These are phyloP conservation scores for Dicaeum eximium DNA, from an alignment of 2,113 vertebrate species.

Conservation along the genomic window DNA sequence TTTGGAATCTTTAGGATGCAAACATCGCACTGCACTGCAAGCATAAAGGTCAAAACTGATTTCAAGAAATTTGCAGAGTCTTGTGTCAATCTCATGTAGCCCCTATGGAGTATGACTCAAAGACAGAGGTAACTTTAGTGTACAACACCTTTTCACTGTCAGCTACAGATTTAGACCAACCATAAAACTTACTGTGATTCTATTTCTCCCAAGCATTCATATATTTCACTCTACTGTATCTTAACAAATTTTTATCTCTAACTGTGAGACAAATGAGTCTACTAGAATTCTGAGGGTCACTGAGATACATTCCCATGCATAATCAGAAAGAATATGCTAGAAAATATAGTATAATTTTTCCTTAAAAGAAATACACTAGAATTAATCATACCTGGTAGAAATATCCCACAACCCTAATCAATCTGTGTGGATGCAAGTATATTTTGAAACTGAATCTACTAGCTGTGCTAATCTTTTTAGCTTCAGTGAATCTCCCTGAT, in stretches of 20 bases:
- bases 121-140: neutral
- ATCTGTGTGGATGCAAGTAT: neutral
- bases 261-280: neutral
- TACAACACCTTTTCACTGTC: neutral
- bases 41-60: neutral
- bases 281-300: neutral
- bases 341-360: neutral
- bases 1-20: neutral
- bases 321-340: neutral
- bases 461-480: neutral
- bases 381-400: neutral
- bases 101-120: neutral
- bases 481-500: neutral
- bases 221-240: neutral
- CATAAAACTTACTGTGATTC: neutral
- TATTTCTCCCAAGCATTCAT: neutral
- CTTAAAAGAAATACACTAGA: neutral
- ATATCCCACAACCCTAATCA: neutral
- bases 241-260: neutral
- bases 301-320: neutral
- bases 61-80: neutral
- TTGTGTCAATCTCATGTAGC: neutral
- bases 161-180: neutral
- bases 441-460: neutral
- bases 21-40: neutral